phyloP scores from a whole-genome alignment of 2,113 vertebrate genomes.

The Suricata suricatta region DNA sequence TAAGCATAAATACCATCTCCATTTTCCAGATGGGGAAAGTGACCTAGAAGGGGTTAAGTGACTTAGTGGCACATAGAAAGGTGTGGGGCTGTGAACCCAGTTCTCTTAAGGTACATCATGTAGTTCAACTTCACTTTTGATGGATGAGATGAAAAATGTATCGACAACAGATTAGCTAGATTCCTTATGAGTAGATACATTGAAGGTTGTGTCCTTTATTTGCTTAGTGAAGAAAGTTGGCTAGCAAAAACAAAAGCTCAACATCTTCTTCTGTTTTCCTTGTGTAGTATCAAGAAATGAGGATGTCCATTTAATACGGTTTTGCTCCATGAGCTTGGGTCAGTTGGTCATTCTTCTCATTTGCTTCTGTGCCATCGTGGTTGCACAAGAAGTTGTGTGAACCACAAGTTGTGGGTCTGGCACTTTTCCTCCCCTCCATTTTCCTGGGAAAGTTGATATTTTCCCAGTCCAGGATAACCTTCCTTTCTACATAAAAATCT shows the following conservation, averaged over 20 bases:
- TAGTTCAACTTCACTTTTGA: background rate
- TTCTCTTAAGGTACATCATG: background rate
- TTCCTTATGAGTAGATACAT: background rate
- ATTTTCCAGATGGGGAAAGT: background rate
- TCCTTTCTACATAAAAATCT: background rate
- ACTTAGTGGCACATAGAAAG: background rate
- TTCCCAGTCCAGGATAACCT: background rate
- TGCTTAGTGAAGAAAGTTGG: background rate
- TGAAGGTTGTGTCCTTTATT: background rate
- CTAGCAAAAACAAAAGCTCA: background rate
- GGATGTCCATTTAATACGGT: background rate
- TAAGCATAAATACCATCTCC: background rate
- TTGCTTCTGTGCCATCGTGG: rapidly evolving
- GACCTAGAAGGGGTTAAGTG: background rate
- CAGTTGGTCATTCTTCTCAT: background rate
- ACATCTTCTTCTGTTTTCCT: background rate
- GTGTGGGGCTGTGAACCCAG: background rate
- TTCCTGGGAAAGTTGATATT: background rate
- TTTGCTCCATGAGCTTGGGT: background rate
- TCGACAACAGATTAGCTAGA: background rate
- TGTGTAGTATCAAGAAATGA: background rate
- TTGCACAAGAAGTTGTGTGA: too few relatives aligned
- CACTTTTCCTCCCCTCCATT: background rate
- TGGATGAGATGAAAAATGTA: background rate
- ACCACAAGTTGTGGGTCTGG: background rate